Evolutionary conservation across 2,113 vertebrate genomes (phyloP).

Genomic region (Ciconia stormi): DNA sequence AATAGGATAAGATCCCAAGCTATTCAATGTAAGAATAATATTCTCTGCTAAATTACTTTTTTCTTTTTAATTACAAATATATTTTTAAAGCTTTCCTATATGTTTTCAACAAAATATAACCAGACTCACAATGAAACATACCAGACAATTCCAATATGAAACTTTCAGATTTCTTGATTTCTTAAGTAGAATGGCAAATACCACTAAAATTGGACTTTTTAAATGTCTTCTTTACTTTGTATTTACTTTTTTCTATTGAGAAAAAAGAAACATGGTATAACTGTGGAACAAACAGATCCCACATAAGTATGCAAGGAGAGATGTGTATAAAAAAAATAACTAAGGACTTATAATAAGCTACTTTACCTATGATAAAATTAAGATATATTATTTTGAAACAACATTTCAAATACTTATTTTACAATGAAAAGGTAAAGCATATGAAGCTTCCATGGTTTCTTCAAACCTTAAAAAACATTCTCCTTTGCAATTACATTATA

Average conservation of each 20-base stretch:
- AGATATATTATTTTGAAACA: not conserved
- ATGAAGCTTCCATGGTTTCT: not conserved
- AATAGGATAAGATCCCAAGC: not conserved
- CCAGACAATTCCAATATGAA: not conserved
- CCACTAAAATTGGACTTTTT: not conserved
- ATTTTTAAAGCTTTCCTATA: not conserved
- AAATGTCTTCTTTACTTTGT: not conserved
- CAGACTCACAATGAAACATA: not conserved
- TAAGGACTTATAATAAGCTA: not conserved
- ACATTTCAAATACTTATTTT: not conserved
- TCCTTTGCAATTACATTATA: not conserved
- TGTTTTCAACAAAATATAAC: not conserved
- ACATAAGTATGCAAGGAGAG: not conserved
- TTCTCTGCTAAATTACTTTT: not conserved
- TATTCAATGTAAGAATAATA: not conserved
- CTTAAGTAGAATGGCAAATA: not conserved
- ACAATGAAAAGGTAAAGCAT: not conserved
- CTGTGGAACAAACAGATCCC: not conserved
- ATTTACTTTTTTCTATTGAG: not conserved
- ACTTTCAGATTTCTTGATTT: not conserved
- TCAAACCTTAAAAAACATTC: not conserved
- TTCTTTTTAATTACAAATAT: not conserved
- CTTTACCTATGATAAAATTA: not conserved
- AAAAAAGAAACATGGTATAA: not conserved
- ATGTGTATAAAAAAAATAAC: not conserved